Evolutionary conservation across 1,140 invertebrate genomes (phyloP).

Genomic region (Sinella curviseta): DNA sequence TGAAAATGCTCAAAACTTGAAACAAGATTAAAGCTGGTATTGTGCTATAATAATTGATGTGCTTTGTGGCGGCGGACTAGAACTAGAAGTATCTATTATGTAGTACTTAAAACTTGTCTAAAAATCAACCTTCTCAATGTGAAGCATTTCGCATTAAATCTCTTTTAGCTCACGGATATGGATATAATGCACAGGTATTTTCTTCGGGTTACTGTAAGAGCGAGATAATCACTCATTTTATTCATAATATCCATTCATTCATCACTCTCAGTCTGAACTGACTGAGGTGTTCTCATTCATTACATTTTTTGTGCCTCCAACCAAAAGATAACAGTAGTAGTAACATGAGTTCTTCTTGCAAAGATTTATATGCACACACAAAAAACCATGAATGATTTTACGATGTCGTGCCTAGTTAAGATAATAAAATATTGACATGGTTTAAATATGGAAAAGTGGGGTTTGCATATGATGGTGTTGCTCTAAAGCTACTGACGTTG

Average conservation of each 20-base stretch:
- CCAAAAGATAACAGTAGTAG: not conserved
- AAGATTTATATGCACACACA: not conserved
- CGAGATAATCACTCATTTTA: slow-evolving; percentile 18
- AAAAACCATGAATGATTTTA: not conserved
- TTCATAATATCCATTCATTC: not conserved
- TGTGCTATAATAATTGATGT: too few relatives aligned
- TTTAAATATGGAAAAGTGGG: not conserved
- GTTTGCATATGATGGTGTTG: not conserved
- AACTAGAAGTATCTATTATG: too few relatives aligned
- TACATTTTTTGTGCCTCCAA: not conserved
- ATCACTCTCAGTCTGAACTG: not conserved
- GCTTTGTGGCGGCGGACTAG: too few relatives aligned
- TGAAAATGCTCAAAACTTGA: too few relatives aligned
- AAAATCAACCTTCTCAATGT: too few relatives aligned
- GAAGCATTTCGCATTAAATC: too few relatives aligned
- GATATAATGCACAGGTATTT: too few relatives aligned
- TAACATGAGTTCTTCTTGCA: not conserved
- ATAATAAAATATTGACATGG: slow-evolving; percentile 23
- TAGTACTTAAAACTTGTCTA: too few relatives aligned
- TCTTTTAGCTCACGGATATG: too few relatives aligned
- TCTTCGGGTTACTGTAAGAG: not conserved
- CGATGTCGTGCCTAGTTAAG: not conserved
- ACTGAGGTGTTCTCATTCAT: not conserved
- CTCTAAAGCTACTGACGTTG: not conserved
- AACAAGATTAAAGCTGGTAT: too few relatives aligned